Base-by-base conservation (phyloP, 1,140 invertebrate species). In the Drosophila rhopaloa region DNA sequence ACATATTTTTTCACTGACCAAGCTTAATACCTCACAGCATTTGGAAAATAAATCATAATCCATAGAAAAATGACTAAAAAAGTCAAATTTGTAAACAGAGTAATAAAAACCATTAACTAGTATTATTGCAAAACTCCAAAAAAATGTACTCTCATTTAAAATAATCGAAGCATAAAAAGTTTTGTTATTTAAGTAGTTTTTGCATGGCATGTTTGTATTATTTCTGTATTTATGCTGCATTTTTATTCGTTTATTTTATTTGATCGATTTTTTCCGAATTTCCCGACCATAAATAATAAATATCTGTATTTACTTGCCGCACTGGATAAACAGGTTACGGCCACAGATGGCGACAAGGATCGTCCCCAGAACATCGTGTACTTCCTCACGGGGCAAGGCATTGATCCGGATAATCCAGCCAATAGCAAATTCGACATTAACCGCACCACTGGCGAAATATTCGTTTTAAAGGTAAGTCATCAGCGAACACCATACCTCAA, bases 391-490 rank as follows among this genome's bases (percentile, higher is more conserved):
- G 98, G 98, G 9, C 98, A 99, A 92, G 98, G 98, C 58, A 98
- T 99, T 81, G 97, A 98, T 94, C 96, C 97, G 8, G 97, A 98
- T 92, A 98, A 98, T 94, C 96, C 97, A 37, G 96, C 96, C 61
- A 98, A 98, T 91, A 98, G 97, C 93, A 98, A 98, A 93, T 99
- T 99, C 90, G 96, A 98, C 91, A 98, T 99, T 79, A 98, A 99
- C 93, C 94, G 96, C 65, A 97, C 97, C 3, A 98, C 96, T 4
- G 98, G 98, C 50, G 97, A 98, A 93, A 98, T 99, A 93, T 98
- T 96, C 91, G 97, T 98, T 8, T 93, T 98, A 4, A 98, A 98
- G 95, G 97, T 98, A 93, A 93, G 93, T 90, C 43, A 61, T 60
- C 57, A 44, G 41, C 80, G 32, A 32, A 58, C 43, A 70, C 55